Base-by-base conservation (phyloP, 1,140 invertebrate species). In the Drosophila punjabiensis region DNA sequence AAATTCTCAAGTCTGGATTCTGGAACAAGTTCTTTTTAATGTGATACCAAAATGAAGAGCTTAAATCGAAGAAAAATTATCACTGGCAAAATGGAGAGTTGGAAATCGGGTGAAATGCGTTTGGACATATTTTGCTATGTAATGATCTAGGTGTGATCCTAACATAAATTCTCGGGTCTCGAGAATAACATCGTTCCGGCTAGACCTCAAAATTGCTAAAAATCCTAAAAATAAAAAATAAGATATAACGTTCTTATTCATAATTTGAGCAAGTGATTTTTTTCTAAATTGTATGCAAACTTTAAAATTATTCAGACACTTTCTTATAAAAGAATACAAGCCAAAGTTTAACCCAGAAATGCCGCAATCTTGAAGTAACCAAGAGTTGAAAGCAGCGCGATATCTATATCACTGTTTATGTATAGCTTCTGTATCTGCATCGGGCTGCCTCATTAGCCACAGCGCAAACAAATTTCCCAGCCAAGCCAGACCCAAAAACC, bases 381-480 rank as follows among this genome's bases (percentile, higher is more conserved):
- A n/a, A 33, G 58, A 50, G 24, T 24, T 28, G 24, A 18, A 28
- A 52, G 20, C 18, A 43, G 11, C n/a, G 37, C n/a, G 30, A 33
- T 65, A 58, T 58, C 32, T 68, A 32, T 48, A 60, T 58, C 33
- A 33, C 18, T 53, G 20, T 65, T 43, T 45, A 55, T 60, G 45
- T 61, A 59, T 75, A 66, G 73, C 63, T 68, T 77, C 66, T 73
- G 80, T 82, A 86, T 78, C 83, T 81, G 74, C 76, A 82, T 82
- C 76, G 79, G 79, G 63, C 58, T 82, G 79, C 83, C 82, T 86
- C 82, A 86, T 86, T 86, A 86, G 82, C 83, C 82, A 67, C 82
- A 86, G 82, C 69, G 79, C 77, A 86, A 86, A 86, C 82, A 86
- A 82, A 86, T 86, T 82, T 76, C 52, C 52, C 39, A 74, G 78